Conservation (phyloP, 2,113 vertebrate genomes). For the Chamaetylas fuelleborni region DNA sequence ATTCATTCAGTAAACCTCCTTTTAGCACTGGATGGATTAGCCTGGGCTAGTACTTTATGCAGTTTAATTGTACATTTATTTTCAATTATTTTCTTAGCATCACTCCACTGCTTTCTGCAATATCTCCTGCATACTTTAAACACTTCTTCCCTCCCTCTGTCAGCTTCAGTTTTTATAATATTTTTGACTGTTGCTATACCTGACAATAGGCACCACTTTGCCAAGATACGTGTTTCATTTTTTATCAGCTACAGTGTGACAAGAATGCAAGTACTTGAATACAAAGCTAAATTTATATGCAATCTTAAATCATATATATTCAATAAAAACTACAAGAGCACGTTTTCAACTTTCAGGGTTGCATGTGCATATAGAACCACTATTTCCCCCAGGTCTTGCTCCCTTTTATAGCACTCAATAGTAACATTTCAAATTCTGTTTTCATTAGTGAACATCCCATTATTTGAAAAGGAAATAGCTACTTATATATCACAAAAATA, state of each 20-base stretch:
- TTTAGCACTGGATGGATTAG: constrained; percentile 19
- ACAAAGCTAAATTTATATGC: background rate
- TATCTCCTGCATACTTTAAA: background rate
- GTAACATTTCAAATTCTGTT: constrained; percentile 20
- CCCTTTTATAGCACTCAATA: constrained; percentile 2
- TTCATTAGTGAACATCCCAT: constrained; percentile 8
- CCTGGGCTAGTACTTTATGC: background rate
- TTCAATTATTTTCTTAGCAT: constrained; percentile 45
- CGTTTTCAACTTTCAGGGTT: background rate
- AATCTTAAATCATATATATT: background rate
- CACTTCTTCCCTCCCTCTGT: background rate
- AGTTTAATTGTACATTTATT: constrained; percentile 31
- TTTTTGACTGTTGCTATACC: background rate
- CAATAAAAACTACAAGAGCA: background rate
- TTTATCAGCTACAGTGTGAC: background rate
- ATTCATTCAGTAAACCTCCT: constrained; percentile 4
- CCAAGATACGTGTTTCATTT: background rate
- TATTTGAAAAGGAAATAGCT: constrained; percentile 8
- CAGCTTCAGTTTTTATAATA: background rate
- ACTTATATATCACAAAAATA: background rate
- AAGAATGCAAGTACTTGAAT: background rate
- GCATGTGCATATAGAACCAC: background rate
- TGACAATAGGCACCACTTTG: background rate
- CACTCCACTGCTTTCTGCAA: background rate
- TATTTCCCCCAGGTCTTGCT: background rate